These are phyloP conservation scores for Latheticus oryzae DNA, from an alignment of 2,888 invertebrate genomes.

Conservation along the genomic window DNA sequence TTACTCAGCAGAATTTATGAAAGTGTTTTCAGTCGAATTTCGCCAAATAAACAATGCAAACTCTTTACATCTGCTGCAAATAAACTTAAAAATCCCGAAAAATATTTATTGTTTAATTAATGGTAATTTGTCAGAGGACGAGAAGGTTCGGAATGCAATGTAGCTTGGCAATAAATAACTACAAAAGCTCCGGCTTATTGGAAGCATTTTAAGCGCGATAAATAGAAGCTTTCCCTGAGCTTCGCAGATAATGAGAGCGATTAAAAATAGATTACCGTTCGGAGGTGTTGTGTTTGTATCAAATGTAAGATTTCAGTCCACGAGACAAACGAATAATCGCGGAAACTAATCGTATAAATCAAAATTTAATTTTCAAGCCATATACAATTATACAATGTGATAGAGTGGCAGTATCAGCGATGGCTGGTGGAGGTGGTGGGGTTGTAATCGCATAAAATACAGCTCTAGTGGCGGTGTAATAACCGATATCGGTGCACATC, in stretches of 20 bases:
- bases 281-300: constrained; percentile 23
- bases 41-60: constrained; percentile 24
- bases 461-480: constrained; percentile 36
- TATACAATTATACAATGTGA: constrained; percentile 52
- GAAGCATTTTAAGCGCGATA: constrained; percentile 47
- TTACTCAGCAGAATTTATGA: constrained; percentile 32
- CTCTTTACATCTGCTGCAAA: constrained; percentile 27
- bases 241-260: constrained; percentile 47
- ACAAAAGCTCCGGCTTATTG: constrained; percentile 44
- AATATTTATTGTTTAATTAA: constrained; percentile 51
- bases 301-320: constrained; percentile 13
- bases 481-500: constrained; percentile 42
- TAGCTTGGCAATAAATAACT: constrained; percentile 46
- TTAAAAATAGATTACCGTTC: constrained; percentile 46
- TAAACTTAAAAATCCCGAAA: constrained; percentile 40
- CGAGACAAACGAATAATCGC: constrained; percentile 38
- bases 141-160: constrained; percentile 48
- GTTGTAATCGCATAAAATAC: constrained; percentile 43
- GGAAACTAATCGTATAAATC: constrained; percentile 49
- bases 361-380: constrained; percentile 52
- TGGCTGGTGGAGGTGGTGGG: constrained; percentile 31
- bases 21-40: constrained; percentile 36
- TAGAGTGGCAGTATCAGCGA: constrained; percentile 41
- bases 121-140: constrained; percentile 45
- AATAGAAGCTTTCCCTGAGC: constrained; percentile 42